Evolutionary conservation across 2,888 invertebrate species (phyloP).

Genomic region (Eilema depressum): DNA sequence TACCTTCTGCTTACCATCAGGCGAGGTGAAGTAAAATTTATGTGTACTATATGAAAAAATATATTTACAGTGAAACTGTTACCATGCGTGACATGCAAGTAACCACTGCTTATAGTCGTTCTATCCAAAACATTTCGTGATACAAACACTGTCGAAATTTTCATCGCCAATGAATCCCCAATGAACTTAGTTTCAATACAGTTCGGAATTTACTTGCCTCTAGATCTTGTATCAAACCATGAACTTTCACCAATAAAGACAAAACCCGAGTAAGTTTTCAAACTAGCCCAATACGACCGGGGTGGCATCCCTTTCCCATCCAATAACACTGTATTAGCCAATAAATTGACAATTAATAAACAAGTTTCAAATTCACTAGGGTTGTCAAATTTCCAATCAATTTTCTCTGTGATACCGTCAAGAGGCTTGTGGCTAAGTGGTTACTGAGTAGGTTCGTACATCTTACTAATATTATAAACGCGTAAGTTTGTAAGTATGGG

Average conservation of each 20-base stretch:
- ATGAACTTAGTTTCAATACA: slow-evolving; percentile 7
- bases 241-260: slow-evolving; percentile 26
- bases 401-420: background rate
- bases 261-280: slow-evolving; percentile 16
- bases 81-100: too few relatives aligned
- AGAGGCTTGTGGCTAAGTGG: too few relatives aligned
- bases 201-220: slow-evolving; percentile 8
- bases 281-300: slow-evolving; percentile 18
- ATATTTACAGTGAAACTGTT: too few relatives aligned
- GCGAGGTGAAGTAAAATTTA: too few relatives aligned
- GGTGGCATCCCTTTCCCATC: slow-evolving; percentile 26
- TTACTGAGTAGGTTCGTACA: too few relatives aligned
- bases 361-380: slow-evolving; percentile 32
- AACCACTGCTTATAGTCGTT: too few relatives aligned
- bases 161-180: background rate
- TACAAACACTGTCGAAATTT: background rate
- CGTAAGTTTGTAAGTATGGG: too few relatives aligned
- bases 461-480: too few relatives aligned
- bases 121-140: too few relatives aligned
- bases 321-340: slow-evolving; percentile 47
- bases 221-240: slow-evolving; percentile 14
- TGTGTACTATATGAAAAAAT: too few relatives aligned
- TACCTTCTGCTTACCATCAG: too few relatives aligned
- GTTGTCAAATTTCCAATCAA: slow-evolving; percentile 8
- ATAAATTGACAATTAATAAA: slow-evolving; percentile 56